phyloP scores from a whole-genome alignment of 2,113 vertebrate genomes.

The Lophochroa leadbeateri region DNA sequence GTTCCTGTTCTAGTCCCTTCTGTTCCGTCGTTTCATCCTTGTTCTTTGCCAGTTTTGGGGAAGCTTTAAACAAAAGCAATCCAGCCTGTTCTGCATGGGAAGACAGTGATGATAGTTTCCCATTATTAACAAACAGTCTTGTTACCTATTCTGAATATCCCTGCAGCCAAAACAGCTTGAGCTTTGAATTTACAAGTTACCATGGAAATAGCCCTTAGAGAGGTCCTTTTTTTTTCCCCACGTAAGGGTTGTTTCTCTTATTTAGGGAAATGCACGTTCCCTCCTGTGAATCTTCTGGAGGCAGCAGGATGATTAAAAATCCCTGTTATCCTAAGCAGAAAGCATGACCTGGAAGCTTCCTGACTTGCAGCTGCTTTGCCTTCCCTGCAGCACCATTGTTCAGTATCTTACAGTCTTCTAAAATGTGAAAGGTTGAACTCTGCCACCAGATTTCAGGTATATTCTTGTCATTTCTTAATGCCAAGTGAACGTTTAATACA shows the following conservation, averaged over 20 bases:
- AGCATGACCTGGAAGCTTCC: background rate
- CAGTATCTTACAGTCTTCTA: background rate
- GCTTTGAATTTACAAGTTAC: conserved; percentile 19
- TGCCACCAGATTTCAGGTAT: background rate
- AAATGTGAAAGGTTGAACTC: background rate
- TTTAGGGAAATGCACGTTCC: background rate
- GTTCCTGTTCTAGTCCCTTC: background rate
- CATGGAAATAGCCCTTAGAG: conserved; percentile 39
- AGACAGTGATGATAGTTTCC: background rate
- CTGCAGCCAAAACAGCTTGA: conserved; percentile 15
- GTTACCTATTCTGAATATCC: background rate
- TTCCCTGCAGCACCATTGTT: background rate
- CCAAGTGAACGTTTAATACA: background rate
- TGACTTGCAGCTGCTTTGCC: background rate
- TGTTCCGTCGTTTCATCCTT: background rate
- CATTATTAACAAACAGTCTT: background rate
- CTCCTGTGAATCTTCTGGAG: background rate
- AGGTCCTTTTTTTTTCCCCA: background rate
- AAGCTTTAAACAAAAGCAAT: background rate
- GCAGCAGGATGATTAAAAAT: background rate
- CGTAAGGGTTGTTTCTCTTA: background rate
- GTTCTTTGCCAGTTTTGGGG: background rate
- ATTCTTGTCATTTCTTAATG: background rate
- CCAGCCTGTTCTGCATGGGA: background rate
- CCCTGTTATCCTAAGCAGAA: background rate